Conservation (phyloP, 2,113 vertebrate genomes). For the Etheostoma spectabile region DNA sequence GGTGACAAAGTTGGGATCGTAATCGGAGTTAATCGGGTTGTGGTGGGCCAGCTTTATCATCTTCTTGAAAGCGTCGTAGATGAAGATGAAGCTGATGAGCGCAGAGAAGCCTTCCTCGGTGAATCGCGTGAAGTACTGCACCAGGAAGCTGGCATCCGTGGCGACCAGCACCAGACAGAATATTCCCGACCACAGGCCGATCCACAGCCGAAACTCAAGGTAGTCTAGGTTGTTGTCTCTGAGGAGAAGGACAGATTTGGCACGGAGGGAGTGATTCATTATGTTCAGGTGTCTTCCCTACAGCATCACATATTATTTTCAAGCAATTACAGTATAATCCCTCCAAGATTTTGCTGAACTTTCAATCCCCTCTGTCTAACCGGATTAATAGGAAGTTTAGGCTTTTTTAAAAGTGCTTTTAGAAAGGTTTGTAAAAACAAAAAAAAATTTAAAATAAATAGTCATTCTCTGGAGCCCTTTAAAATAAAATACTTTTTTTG, state of each 20-base stretch:
- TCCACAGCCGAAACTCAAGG: slow-evolving; percentile 98
- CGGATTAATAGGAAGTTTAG: neutral
- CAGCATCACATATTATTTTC: neutral
- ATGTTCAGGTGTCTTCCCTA: neutral
- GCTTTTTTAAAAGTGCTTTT: neutral
- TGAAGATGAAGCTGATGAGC: slow-evolving; percentile 99
- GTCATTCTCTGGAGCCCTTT: neutral
- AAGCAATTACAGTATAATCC: neutral
- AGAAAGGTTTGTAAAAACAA: neutral
- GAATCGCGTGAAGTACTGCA: slow-evolving; percentile 98
- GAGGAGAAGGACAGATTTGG: slow-evolving; percentile 22
- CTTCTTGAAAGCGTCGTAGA: slow-evolving; percentile 98
- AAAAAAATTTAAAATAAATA: too few species aligned
- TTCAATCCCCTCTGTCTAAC: neutral
- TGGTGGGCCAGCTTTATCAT: slow-evolving; percentile 95
- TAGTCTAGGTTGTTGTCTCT: slow-evolving; percentile 95
- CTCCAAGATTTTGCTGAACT: neutral
- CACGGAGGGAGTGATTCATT: neutral
- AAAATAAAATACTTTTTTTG: neutral
- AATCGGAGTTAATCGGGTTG: slow-evolving; percentile 90
- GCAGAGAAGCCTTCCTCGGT: slow-evolving; percentile 97
- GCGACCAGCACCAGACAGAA: slow-evolving; percentile 93
- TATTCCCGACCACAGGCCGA: slow-evolving; percentile 94
- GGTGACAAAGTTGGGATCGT: slow-evolving; percentile 86
- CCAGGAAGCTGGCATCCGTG: slow-evolving; percentile 95